Evolutionary conservation across 2,888 invertebrate genomes (phyloP).

Genomic region (Herminia tarsipennalis): DNA sequence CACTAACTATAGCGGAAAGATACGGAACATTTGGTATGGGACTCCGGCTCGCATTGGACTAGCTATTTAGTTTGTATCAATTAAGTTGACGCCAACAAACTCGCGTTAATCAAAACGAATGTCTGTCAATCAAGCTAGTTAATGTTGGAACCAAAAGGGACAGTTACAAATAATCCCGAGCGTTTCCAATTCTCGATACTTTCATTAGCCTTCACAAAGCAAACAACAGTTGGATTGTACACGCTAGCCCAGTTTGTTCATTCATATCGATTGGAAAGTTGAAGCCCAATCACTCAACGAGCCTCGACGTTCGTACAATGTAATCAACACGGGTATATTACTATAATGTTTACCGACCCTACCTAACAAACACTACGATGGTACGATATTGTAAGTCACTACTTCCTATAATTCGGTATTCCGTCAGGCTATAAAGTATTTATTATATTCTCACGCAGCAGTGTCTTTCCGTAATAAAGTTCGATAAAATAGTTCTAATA

Average conservation of each 20-base stretch:
- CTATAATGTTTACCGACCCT: conserved; percentile 42
- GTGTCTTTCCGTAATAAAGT: too few species aligned
- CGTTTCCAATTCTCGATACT: conserved; percentile 27
- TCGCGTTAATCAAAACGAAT: neutral
- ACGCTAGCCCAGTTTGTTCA: conserved; percentile 39
- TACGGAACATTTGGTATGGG: too few species aligned
- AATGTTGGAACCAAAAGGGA: conserved; percentile 16
- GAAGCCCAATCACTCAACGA: conserved; percentile 51
- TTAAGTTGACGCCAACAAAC: too few species aligned
- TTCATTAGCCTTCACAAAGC: conserved; percentile 43
- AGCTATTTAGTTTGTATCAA: too few species aligned
- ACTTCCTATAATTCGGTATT: neutral
- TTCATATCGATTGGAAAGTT: conserved; percentile 49
- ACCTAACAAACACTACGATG: conserved; percentile 28
- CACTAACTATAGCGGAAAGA: too few species aligned
- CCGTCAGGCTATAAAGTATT: neutral
- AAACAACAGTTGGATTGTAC: conserved; percentile 37
- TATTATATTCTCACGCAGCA: too few species aligned
- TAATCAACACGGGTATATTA: conserved; percentile 48
- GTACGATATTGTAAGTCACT: neutral
- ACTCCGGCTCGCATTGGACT: too few species aligned
- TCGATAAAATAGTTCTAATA: too few species aligned
- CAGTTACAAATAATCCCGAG: conserved; percentile 20
- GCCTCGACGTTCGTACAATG: conserved; percentile 33
- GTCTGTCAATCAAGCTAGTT: conserved; percentile 7